Conservation (phyloP, 1,140 invertebrate genomes). For the Charaxes varanes region DNA sequence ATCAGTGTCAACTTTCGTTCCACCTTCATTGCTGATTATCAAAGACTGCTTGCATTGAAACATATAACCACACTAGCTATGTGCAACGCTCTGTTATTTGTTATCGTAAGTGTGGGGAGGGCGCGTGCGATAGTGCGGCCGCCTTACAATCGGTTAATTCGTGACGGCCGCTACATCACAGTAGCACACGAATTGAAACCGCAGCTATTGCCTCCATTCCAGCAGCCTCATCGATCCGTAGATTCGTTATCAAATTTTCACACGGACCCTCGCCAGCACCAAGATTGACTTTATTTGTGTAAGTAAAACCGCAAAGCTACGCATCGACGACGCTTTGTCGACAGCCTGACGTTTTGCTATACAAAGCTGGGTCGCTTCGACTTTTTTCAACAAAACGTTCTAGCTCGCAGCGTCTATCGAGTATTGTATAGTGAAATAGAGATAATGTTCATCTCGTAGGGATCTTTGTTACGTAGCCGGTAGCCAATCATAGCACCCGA, state of each 20-base stretch:
- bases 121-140: slow-evolving; percentile 18
- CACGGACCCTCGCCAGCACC: slow-evolving; percentile 55
- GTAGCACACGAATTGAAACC: slow-evolving; percentile 66
- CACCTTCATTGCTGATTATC: no score
- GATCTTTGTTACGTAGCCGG: slow-evolving; percentile 31
- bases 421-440: slow-evolving; percentile 48
- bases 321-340: slow-evolving; percentile 29
- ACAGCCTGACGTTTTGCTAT: slow-evolving; percentile 29
- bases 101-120: no score
- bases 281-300: slow-evolving; percentile 72
- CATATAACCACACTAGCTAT: no score
- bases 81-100: no score
- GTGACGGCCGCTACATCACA: slow-evolving; percentile 55
- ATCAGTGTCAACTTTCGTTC: no score
- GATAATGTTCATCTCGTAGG: slow-evolving; percentile 22
- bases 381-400: slow-evolving; percentile 24
- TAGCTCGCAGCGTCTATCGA: slow-evolving; percentile 8
- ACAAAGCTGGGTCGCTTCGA: slow-evolving; percentile 33
- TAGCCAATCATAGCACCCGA: slow-evolving; percentile 64
- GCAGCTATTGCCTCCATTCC: slow-evolving; percentile 58
- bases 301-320: slow-evolving; percentile 63
- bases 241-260: slow-evolving; percentile 73
- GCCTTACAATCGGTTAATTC: slow-evolving; percentile 38
- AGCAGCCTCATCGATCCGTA: slow-evolving; percentile 66
- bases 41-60: no score